Base-by-base conservation (phyloP, 1,140 invertebrate species). In the Apis mellifera region DNA sequence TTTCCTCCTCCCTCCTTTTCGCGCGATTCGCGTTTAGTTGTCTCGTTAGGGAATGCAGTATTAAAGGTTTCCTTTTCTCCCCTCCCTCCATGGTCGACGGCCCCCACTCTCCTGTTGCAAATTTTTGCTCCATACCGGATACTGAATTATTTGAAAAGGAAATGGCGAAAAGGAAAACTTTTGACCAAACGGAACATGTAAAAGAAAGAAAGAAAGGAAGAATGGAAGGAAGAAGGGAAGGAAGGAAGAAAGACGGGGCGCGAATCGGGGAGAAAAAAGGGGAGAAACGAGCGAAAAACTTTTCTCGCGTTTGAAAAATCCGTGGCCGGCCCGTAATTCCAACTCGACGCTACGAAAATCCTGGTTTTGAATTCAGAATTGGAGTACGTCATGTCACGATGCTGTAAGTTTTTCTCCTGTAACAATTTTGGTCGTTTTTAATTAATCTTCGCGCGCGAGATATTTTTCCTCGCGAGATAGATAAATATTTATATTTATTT, bases 71-170 rank as follows among this genome's bases (percentile, higher is more conserved):
- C 19, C 60, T 26, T 62, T 62, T 13, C 17, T 55, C 54, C 17
- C 19, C 15, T 8, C 2, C 54, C 54, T 26, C 65, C 65, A 65
- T 7, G 50, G 23, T 17, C 50, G 19, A n/a, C 19, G 32, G 26
- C 48, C n/a, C n/a, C n/a, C 21, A 1, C 72, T 42, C 32, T 32
- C 1, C 48, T 11, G 48, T 64, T 13, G 32, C 23, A 13, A 52
- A 75, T 64, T 54, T 50, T 21, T 2, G n/a, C n/a, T 17, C 48
- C n/a, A 9, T 12, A 55, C 3, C 5, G 23, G n/a, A 64, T 52
- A 64, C 23, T 54, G 73, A 75, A 75, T 75, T 75, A 75, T 65
- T 64, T 32, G 73, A 54, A 62, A 75, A 26, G 59, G 48, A 23
- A 64, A 64, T 12, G 32, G 13, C 7, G 13, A 17, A 1, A n/a